These are phyloP conservation scores for Helarctos malayanus DNA, from an alignment of 2,797 vertebrate genomes.

Conservation along the genomic window DNA sequence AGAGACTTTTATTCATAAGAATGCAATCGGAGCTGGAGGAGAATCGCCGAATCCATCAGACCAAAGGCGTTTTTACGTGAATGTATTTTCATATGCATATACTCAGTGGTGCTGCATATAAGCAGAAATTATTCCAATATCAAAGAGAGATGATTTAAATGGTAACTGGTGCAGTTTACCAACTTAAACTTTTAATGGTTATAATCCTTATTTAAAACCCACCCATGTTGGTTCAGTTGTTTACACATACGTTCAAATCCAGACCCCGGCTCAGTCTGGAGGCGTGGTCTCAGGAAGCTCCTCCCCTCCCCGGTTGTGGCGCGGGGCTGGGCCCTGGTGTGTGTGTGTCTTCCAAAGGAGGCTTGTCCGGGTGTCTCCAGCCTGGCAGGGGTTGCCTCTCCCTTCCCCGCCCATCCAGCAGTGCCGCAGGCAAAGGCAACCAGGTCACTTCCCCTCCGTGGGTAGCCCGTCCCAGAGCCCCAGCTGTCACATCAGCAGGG, in stretches of 20 bases:
- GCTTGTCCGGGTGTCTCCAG: neutral
- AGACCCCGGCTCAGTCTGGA: neutral
- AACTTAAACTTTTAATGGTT: neutral
- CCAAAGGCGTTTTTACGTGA: neutral
- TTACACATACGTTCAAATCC: neutral
- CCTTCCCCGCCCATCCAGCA: neutral
- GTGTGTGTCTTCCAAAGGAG: neutral
- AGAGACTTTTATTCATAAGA: constrained; percentile 26
- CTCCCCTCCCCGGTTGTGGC: neutral
- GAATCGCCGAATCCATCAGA: neutral
- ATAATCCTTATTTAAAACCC: neutral
- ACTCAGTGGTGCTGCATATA: neutral
- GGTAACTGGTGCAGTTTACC: neutral
- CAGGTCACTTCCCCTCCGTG: neutral
- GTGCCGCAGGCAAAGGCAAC: neutral
- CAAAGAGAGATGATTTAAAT: constrained; percentile 10
- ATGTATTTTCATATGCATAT: neutral
- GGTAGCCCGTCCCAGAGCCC: too few species aligned
- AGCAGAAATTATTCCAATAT: neutral
- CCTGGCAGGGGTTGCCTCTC: neutral
- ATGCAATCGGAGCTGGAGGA: neutral
- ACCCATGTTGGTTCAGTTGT: neutral
- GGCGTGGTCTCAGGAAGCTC: neutral
- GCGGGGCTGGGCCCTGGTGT: rapidly evolving
- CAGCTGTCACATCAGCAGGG: neutral